Conservation (phyloP, 2,113 vertebrate genomes). For the Pedionomus torquatus region DNA sequence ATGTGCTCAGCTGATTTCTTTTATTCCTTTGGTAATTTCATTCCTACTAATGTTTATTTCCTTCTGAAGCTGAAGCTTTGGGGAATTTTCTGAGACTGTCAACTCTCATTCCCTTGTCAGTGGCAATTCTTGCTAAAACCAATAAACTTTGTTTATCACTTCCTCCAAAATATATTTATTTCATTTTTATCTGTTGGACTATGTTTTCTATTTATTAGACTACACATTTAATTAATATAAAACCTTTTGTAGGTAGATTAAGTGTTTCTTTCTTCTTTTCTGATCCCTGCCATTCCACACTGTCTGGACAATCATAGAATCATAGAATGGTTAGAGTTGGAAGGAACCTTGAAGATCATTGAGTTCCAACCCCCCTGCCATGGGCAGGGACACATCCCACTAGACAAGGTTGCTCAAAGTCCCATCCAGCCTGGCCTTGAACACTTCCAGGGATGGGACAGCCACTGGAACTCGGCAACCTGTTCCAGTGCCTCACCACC, state of each 20-base stretch:
- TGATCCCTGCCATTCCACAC: not conserved
- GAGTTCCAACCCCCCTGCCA: too few relatives aligned
- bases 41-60: not conserved
- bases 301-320: not conserved
- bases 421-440: too few relatives aligned
- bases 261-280: not conserved
- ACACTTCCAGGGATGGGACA: too few relatives aligned
- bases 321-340: too few relatives aligned
- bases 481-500: too few relatives aligned
- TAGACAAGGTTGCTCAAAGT: too few relatives aligned
- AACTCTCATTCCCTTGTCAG: not conserved
- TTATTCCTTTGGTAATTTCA: slow-evolving; percentile 5
- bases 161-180: not conserved
- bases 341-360: too few relatives aligned
- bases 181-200: not conserved
- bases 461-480: too few relatives aligned
- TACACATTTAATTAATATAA: not conserved
- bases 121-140: not conserved
- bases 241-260: not conserved
- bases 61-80: not conserved
- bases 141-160: not conserved
- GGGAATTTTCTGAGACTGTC: not conserved
- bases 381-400: too few relatives aligned
- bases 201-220: not conserved
- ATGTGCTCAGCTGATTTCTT: not conserved